phyloP scores from a whole-genome alignment of 2,797 vertebrate genomes.

The Hoplostethus mediterraneus region DNA sequence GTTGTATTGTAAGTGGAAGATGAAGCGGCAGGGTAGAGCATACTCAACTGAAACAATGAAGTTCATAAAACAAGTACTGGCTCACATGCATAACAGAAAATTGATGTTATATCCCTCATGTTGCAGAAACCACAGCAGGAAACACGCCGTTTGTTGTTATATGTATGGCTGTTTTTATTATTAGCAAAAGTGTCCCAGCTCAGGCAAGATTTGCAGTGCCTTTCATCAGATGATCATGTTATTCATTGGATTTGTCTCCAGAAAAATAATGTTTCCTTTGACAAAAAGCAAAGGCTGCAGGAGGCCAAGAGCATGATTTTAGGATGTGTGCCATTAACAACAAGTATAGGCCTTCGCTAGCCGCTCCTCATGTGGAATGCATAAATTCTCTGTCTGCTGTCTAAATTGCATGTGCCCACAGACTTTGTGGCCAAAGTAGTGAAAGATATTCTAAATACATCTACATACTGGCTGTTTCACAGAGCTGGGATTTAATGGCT shows the following conservation, averaged over 20 bases:
- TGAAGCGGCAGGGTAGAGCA: background rate
- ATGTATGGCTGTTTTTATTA: conserved; percentile 41
- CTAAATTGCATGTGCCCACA: conserved; percentile 64
- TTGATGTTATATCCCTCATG: conserved; percentile 7
- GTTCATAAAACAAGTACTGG: conserved; percentile 8
- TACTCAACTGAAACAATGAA: conserved; percentile 16
- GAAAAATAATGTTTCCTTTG: conserved; percentile 67
- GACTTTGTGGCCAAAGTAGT: conserved; percentile 69
- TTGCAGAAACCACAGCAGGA: conserved; percentile 13
- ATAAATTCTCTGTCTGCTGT: conserved; percentile 68
- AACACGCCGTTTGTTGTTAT: conserved; percentile 37
- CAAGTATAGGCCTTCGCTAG: conserved; percentile 51
- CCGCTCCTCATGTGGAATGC: conserved; percentile 73
- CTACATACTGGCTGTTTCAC: conserved; percentile 29
- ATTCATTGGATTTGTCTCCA: conserved; percentile 69
- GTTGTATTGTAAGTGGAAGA: conserved; percentile 11
- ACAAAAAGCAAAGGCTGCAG: conserved; percentile 43
- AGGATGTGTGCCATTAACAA: conserved; percentile 85
- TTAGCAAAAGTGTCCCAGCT: conserved; percentile 47
- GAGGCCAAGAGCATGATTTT: conserved; percentile 75
- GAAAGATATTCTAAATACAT: conserved; percentile 68
- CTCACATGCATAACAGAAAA: background rate
- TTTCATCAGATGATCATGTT: conserved; percentile 74
- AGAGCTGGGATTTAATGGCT: conserved; percentile 26
- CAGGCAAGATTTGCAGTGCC: conserved; percentile 65